Conservation (phyloP, 2,113 vertebrate genomes). For the Heptranchias perlo region DNA sequence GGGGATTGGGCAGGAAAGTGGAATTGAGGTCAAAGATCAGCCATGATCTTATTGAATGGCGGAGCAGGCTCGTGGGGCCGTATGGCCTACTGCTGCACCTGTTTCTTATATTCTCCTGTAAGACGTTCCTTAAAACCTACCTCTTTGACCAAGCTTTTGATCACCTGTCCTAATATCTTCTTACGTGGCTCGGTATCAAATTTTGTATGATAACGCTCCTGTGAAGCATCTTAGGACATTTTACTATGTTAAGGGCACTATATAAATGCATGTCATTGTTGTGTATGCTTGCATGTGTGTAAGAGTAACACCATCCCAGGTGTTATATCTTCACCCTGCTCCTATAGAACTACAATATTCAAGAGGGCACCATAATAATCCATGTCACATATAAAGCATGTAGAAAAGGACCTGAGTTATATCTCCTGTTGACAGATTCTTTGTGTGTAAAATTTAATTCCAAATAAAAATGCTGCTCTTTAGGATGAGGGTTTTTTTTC, state of each 20-base stretch:
- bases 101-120: too few relatives aligned
- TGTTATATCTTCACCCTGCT: background rate
- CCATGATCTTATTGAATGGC: too few relatives aligned
- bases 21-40: too few relatives aligned
- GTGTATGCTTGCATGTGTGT: background rate
- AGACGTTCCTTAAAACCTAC: background rate
- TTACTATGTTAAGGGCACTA: too few relatives aligned
- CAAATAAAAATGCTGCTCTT: background rate
- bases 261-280: background rate
- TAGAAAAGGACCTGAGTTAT: background rate
- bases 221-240: too few relatives aligned
- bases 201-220: too few relatives aligned
- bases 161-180: background rate
- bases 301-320: background rate
- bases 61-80: too few relatives aligned
- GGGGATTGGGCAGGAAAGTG: too few relatives aligned
- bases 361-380: too few relatives aligned
- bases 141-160: background rate
- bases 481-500: background rate
- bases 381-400: too few relatives aligned
- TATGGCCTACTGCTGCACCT: too few relatives aligned
- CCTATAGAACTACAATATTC: background rate
- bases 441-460: background rate
- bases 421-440: background rate
- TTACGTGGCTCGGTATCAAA: background rate